Base-by-base conservation (phyloP, 2,113 vertebrate species). In the Oryzias javanicus region DNA sequence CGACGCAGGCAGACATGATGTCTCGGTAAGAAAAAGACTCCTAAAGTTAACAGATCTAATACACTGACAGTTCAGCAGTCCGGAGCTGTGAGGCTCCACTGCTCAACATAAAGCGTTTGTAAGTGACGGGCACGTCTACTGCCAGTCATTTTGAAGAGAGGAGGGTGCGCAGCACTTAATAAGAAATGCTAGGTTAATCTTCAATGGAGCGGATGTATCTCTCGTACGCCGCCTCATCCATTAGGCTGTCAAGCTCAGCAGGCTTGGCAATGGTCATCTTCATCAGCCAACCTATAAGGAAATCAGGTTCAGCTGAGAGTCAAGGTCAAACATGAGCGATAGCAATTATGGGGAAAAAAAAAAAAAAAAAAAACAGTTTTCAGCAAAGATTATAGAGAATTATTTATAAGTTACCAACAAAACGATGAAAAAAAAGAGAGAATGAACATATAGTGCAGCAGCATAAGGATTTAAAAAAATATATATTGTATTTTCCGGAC, bases 221-320 rank as follows among this genome's bases (percentile, higher is more conserved):
- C 75, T 97, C 94, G 79, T 99, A 99, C 1, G 94, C 93, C 15
- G 94, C 91, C 91, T 99, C 96, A 4, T 86, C 94, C 96, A 98
- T 96, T 27, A 99, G 90, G 44, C 92, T 77, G 61, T 98, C 94
- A 60, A 98, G 89, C 88, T 99, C 96, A 55, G 92, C 89, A 57
- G 95, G 94, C n/a, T 95, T 93, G 59, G 90, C 92, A 79, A 99
- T 87, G 20, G 94, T 94, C 94, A 99, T 95, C 93, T 98, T 98
- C 85, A 99, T 95, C 83, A 99, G 92, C 97, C 97, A 99, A 54
- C 97, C 96, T 99, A 74, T 1, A 84, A 72, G 56, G 44, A 64
- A 49, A 65, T 19, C 7, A 41, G 4, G 53, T 58, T 35, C 52
- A 46, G 17, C 4, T 7, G 4, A 54, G 50, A 47, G 10, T 55